Evolutionary conservation across 2,113 vertebrate species (phyloP), one percentile per base, ranked within the genome.

Genomic region (Rhea pennata): DNA sequence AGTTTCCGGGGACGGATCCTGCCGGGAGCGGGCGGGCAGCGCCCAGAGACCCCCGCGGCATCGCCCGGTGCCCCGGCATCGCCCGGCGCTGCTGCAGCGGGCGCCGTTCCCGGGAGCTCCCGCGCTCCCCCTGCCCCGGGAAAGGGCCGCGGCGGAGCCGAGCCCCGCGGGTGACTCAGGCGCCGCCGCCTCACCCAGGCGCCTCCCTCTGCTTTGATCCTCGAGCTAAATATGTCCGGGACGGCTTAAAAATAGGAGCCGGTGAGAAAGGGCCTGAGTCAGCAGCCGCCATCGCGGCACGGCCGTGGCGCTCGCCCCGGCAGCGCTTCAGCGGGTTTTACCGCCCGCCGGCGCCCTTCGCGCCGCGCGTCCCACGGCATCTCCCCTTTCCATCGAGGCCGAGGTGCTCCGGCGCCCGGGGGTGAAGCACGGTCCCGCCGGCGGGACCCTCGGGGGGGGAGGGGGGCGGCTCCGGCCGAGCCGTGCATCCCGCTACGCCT

Each of bases 181-280:
- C 48, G 21, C 61, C n/a, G 61, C 73, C 62, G 95, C 95, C 94
- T 93, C 90, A 90, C 93, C 96, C 83, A 39, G 93, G 66, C 83
- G 83, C 93, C 69, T 91, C 95, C 93, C 88, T 92, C 92, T 87
- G 96, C 95, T 96, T 94, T 95, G 88, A 96, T 96, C 92, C 95
- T 64, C 42, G n/a, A 83, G 90, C 93, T 90, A 95, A 97, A 96
- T 90, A 95, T 86, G 86, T 46, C 92, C 19, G 15, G 53, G 23
- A 79, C 15, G 5, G 86, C 7, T 22, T 78, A 94, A 97, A 95
- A 97, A 94, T 92, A 96, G 92, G 93, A 94, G 86, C 83, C 95
- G 69, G 87, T 96, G 67, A 69, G 95, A 77, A 91, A 92, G 95
- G 92, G 91, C 95, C 96, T 95, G 95, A 97, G 90, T 96, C 96